These are phyloP conservation scores for Sclerodermus sp. DNA, from an alignment of 2,888 invertebrate species.

Conservation along the genomic window DNA sequence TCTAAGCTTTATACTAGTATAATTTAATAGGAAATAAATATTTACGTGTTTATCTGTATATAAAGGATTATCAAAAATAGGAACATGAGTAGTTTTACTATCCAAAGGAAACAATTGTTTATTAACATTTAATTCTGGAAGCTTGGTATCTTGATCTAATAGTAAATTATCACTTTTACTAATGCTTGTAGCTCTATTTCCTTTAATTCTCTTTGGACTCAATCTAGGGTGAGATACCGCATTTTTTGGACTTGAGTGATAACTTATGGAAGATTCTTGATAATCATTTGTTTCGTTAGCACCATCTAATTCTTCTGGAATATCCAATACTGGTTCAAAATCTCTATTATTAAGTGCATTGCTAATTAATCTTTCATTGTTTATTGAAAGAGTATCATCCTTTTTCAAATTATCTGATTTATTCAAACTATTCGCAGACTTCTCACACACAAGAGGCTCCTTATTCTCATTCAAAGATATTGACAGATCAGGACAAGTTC, in stretches of 20 bases:
- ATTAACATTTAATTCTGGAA: conserved; percentile 37
- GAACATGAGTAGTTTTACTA: conserved; percentile 36
- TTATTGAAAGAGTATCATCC: too few relatives aligned
- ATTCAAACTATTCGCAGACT: not conserved
- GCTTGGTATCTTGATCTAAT: conserved; percentile 2
- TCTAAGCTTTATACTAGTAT: not conserved
- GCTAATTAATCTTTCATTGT: too few relatives aligned
- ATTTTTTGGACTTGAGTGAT: too few relatives aligned
- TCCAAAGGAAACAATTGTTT: conserved; percentile 46
- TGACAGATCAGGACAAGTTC: conserved; percentile 44
- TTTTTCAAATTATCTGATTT: too few relatives aligned
- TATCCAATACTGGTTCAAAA: too few relatives aligned
- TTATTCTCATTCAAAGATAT: conserved; percentile 5
- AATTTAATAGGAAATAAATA: conserved; percentile 4
- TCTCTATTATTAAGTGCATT: too few relatives aligned
- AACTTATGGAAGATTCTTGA: too few relatives aligned
- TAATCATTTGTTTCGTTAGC: too few relatives aligned
- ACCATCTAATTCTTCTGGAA: too few relatives aligned
- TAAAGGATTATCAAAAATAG: conserved; percentile 34
- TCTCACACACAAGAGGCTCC: too few relatives aligned
- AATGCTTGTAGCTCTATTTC: not conserved
- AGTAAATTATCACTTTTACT: not conserved
- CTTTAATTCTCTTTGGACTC: too few relatives aligned
- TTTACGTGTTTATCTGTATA: conserved; percentile 48
- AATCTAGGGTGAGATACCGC: too few relatives aligned